phyloP scores from a whole-genome alignment of 2,113 vertebrate species.

The Protomyctophum bolini region DNA sequence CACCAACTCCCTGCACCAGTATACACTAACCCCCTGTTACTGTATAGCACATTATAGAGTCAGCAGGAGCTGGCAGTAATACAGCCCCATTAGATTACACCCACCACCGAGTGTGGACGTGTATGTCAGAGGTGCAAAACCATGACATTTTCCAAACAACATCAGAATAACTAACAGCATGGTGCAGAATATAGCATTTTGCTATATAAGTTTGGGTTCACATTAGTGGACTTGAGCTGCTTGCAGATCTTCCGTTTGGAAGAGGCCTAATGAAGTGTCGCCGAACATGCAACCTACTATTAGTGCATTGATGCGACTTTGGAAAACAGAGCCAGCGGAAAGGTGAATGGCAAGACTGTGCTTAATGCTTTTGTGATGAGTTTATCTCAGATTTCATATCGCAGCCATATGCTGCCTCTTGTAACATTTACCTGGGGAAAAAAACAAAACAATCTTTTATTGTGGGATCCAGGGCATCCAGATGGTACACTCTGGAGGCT shows the following conservation, averaged over 20 bases:
- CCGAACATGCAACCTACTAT: too few species aligned
- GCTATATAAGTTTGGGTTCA: constrained; percentile 2
- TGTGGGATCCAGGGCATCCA: too few species aligned
- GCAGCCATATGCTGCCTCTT: too few species aligned
- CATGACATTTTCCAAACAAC: constrained; percentile 27
- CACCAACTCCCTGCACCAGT: too few species aligned
- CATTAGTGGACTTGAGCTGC: constrained; percentile 10
- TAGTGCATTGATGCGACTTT: constrained; percentile 6
- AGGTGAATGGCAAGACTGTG: not conserved
- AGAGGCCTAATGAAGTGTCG: constrained; percentile 8
- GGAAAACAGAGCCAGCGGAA: not conserved
- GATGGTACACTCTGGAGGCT: too few species aligned
- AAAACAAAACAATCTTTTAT: too few species aligned
- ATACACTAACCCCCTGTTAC: too few species aligned
- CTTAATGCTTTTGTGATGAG: not conserved
- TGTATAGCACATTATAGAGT: constrained; percentile 26
- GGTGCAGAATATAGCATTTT: constrained; percentile 35
- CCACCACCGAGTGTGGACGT: constrained; percentile 6
- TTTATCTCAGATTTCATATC: too few species aligned
- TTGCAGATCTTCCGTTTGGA: constrained; percentile 3
- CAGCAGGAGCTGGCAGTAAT: constrained; percentile 23
- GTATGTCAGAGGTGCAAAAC: constrained; percentile 3
- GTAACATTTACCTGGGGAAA: too few species aligned
- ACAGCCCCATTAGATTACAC: constrained; percentile 26
- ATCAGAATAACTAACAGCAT: not conserved